Evolutionary conservation across 2,888 invertebrate genomes (phyloP).

Genomic region (Linyphia triangularis): DNA sequence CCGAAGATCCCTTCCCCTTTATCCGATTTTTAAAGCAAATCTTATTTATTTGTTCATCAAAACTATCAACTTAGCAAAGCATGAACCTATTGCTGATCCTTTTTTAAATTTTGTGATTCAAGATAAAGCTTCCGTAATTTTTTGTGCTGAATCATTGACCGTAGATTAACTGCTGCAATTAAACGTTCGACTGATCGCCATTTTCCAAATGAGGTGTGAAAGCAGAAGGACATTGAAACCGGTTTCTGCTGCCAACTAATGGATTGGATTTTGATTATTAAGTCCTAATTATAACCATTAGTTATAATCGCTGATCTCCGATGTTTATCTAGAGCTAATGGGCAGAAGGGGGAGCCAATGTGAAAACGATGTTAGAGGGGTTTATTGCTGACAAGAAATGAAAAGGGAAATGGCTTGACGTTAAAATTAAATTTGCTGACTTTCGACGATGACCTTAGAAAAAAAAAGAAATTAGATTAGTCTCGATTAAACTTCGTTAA

Average conservation of each 20-base stretch:
- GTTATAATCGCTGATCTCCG: constrained; percentile 12
- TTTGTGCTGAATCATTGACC: not conserved
- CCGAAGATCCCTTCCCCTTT: too few species aligned
- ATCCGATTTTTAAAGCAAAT: too few species aligned
- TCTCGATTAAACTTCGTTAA: too few species aligned
- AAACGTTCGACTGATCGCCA: not conserved
- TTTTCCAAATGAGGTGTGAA: constrained; percentile 32
- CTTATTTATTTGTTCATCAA: not conserved
- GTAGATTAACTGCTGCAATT: constrained; percentile 19
- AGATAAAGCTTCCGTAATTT: not conserved
- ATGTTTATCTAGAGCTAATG: constrained; percentile 30
- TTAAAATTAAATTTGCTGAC: constrained; percentile 33
- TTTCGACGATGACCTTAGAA: not conserved
- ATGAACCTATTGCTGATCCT: not conserved
- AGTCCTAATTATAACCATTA: constrained; percentile 48
- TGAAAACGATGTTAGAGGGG: not conserved
- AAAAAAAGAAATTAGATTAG: not conserved
- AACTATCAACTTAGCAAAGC: not conserved
- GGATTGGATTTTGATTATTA: constrained; percentile 53
- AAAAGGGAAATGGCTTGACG: not conserved
- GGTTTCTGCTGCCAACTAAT: constrained; percentile 3
- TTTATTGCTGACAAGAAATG: not conserved
- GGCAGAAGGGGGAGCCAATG: not conserved
- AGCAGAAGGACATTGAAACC: constrained; percentile 8
- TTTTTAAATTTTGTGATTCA: not conserved